phyloP scores from a whole-genome alignment of 2,888 invertebrate genomes.

The Ormyrus nitidulus region DNA sequence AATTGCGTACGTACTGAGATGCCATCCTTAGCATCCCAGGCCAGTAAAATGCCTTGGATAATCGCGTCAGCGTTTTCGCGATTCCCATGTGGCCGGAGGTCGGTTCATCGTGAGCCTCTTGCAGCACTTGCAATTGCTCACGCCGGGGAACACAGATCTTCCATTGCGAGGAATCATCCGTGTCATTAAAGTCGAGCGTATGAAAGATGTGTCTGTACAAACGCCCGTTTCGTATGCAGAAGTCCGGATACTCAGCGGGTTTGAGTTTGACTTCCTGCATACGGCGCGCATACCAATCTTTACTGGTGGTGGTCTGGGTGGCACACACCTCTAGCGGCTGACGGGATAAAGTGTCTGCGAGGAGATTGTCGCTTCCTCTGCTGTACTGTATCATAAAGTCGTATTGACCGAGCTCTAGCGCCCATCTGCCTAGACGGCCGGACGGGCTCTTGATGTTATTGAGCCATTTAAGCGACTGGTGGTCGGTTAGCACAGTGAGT shows the following conservation, averaged over 20 bases:
- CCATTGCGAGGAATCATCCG: too few species aligned
- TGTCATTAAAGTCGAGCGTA: constrained; percentile 37
- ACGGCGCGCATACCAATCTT: background rate
- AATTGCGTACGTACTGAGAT: constrained; percentile 59
- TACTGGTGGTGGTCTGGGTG: background rate
- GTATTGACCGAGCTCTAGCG: too few species aligned
- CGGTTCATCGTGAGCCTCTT: background rate
- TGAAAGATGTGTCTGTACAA: constrained; percentile 49
- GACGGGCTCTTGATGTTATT: too few species aligned
- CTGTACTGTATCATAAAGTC: too few species aligned
- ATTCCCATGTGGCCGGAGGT: constrained; percentile 58
- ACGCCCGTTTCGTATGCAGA: constrained; percentile 58
- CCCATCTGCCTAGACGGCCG: too few species aligned
- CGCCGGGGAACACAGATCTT: background rate
- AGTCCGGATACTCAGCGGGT: constrained; percentile 35
- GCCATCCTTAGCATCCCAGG: constrained; percentile 1
- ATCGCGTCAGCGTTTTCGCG: constrained; percentile 30
- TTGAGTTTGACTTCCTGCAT: background rate
- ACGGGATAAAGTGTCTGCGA: constrained; percentile 49
- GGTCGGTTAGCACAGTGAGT: too few species aligned
- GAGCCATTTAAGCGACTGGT: too few species aligned
- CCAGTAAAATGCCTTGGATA: background rate
- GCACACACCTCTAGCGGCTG: background rate
- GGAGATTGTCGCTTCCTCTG: too few species aligned
- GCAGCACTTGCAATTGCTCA: background rate